Evolutionary conservation across 1,140 invertebrate species (phyloP), one percentile per base, ranked within the genome.

Genomic region (Glossosoma conforme): DNA sequence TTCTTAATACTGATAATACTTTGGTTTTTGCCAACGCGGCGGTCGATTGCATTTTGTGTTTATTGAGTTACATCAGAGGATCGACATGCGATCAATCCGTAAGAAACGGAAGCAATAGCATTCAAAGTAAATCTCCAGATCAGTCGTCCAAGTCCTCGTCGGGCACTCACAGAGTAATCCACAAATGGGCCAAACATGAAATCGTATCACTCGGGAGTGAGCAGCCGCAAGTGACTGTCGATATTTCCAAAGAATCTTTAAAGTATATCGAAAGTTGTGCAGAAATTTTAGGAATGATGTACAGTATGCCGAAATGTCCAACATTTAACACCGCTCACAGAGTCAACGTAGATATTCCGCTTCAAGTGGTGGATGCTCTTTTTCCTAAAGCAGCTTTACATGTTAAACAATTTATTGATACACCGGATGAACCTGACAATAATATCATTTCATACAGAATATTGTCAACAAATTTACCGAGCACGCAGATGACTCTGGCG

Each of bases 1-100:
- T 95, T 64, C 77, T 96, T 0, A 85, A 85, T 43, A 94, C 91
- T 2, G 90, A 95, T 61, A 95, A 96, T 63, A 86, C 92, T 11
- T 66, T 93, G 24, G 91, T 96, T 0, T 96, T 96, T 67, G 87
- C 92, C 1, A 94, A 96, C 70, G 93, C 93, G 13, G 91, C 91
- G 3, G 74, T 95, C 2, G 93, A 97, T 62, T 96, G 91, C 60
- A 92, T 96, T 44, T 69, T 94, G 1, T 97, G 93, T 68, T 75
- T 96, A 2, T 66, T 96, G 6, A 75, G 72, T 47, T 72, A 84
- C 55, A 80, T 84, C 2, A 79, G 79, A 61, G 80, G 79, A 1
- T 62, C 5, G 66, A 75, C 53, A 65, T 67, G 47, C 66, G 65
- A 55, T 52, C 69, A 20, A 66, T 65, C 62, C 47, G 74, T 65